Conservation (phyloP, 2,888 invertebrate genomes). For the Autographa gamma region DNA sequence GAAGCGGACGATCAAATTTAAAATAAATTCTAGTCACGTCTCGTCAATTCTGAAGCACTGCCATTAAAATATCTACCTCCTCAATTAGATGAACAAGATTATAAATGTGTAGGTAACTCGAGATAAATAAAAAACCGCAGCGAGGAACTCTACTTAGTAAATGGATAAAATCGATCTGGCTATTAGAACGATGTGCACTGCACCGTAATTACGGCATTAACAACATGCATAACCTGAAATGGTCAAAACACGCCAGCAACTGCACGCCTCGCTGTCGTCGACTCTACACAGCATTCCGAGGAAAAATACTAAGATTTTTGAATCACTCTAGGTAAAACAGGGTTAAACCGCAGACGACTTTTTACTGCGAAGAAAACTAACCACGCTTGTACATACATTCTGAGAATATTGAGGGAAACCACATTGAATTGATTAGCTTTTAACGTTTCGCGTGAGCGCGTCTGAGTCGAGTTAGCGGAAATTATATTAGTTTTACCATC, state of each 20-base stretch:
- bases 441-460: slow-evolving; percentile 62
- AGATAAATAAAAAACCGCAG: slow-evolving; percentile 17
- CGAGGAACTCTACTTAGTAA: slow-evolving; percentile 39
- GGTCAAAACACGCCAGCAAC: slow-evolving; percentile 73
- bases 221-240: slow-evolving; percentile 75
- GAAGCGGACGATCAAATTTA: too few species aligned
- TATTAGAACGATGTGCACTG: slow-evolving; percentile 68
- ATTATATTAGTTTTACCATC: slow-evolving; percentile 36
- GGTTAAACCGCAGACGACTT: slow-evolving; percentile 41
- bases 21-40: background rate
- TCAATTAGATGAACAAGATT: background rate
- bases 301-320: slow-evolving; percentile 68
- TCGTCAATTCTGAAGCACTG: background rate
- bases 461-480: slow-evolving; percentile 43
- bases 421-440: slow-evolving; percentile 65
- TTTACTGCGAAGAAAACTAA: slow-evolving; percentile 61
- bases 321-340: slow-evolving; percentile 60
- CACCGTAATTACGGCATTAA: slow-evolving; percentile 76
- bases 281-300: slow-evolving; percentile 66
- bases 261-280: slow-evolving; percentile 59
- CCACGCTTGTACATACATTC: slow-evolving; percentile 56
- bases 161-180: slow-evolving; percentile 71
- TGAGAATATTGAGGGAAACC: slow-evolving; percentile 67
- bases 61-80: background rate
- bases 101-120: slow-evolving; percentile 15